Evolutionary conservation across 1,140 invertebrate genomes (phyloP).

Genomic region (Dufourea novaeangliae): DNA sequence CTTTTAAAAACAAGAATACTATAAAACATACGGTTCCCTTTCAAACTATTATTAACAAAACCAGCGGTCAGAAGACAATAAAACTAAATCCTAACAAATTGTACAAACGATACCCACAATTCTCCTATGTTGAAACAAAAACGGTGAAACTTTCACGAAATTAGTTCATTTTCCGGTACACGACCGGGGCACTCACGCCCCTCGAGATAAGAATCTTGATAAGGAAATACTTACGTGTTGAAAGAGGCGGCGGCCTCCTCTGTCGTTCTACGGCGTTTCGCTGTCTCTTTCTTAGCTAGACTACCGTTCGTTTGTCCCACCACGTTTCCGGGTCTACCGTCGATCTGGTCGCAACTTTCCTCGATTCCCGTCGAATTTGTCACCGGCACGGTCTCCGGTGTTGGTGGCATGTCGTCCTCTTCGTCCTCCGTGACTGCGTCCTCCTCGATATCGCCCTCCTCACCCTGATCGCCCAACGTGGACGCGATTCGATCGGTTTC

Average conservation of each 20-base stretch:
- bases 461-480: slow-evolving; percentile 64
- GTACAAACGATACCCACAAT: no score
- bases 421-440: slow-evolving; percentile 62
- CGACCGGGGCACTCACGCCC: neutral
- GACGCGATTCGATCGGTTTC: slow-evolving; percentile 45
- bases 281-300: slow-evolving; percentile 34
- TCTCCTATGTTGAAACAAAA: neutral
- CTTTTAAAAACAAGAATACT: no score
- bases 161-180: neutral
- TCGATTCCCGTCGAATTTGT: slow-evolving; percentile 70
- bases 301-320: slow-evolving; percentile 45
- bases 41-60: no score
- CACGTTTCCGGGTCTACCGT: slow-evolving; percentile 52
- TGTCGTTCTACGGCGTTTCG: slow-evolving; percentile 55
- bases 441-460: slow-evolving; percentile 74
- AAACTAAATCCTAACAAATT: no score
- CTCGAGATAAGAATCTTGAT: slow-evolving; percentile 2
- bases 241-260: slow-evolving; percentile 75
- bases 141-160: neutral
- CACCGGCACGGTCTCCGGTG: slow-evolving; percentile 72
- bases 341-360: slow-evolving; percentile 72
- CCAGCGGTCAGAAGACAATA: no score
- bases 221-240: slow-evolving; percentile 72
- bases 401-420: slow-evolving; percentile 76
- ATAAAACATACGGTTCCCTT: no score